Base-by-base conservation (phyloP, 2,888 invertebrate species). In the Nephrotoma appendiculata region DNA sequence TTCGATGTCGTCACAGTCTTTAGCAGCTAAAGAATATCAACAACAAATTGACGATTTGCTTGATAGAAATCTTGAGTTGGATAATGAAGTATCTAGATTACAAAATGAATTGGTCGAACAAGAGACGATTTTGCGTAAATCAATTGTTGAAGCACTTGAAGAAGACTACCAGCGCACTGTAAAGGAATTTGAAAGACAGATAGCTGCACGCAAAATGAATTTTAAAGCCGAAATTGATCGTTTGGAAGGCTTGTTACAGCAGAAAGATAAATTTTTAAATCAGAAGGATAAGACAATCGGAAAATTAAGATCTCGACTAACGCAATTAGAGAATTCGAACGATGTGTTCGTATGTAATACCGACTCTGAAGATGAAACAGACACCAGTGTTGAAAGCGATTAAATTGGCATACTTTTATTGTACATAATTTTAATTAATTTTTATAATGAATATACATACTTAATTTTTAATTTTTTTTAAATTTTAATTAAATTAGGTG, bases 91-190 rank as follows among this genome's bases (percentile, higher is more conserved):
- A 0, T 11, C 86, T 3, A 86, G 86, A 1, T 87, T 89, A 15
- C 86, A 88, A 11, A 87, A 88, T 43, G 87, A 88, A 52, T 83
- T 87, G 5, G 31, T 84, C 0, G 87, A 89, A 83, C 89, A 88
- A 86, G 91, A 91, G 88, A 89, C 89, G 57, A 88, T 88, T 41
- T 84, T 91, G 41, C 90, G 91, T 7, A 90, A 89, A 52, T 89
- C 90, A 48, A 87, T 91, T 0, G 90, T 90, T 0, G 90, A 90
- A 7, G 88, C 88, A 2, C 90, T 89, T 41, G 88, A 90, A 83
- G 88, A 89, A 83, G 89, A 87, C 9, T 71, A 71, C 31, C 71
- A 71, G 19, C 71, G 71, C 12, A 71, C 71, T 9, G 71, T 71
- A 31, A 9, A 71, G 31, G 31, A 71, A 9, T 71, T n/a, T 31